Evolutionary conservation across 2,888 invertebrate species (phyloP).

Genomic region (Odontothrips loti): DNA sequence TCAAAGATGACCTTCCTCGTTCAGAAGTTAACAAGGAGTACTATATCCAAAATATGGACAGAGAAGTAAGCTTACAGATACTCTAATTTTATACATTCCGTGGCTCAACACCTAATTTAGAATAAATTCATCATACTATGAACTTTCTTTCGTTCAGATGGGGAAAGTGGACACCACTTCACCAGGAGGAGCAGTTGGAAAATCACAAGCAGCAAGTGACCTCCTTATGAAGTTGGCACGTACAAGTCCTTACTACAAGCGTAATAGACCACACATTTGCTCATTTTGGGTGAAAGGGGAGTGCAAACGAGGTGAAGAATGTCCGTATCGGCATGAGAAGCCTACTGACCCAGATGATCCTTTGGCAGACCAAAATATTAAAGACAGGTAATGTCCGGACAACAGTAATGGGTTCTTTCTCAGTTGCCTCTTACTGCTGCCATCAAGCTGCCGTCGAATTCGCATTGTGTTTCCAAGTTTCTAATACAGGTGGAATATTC

Average conservation of each 20-base stretch:
- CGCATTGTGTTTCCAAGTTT: background rate
- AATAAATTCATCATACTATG: background rate
- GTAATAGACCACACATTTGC: slow-evolving; percentile 92
- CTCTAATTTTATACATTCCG: background rate
- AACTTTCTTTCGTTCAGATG: slow-evolving; percentile 36
- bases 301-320: slow-evolving; percentile 92
- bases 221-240: slow-evolving; percentile 81
- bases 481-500: background rate
- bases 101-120: background rate
- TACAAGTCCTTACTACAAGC: slow-evolving; percentile 90
- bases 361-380: slow-evolving; percentile 91
- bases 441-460: background rate
- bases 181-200: slow-evolving; percentile 59
- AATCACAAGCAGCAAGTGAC: slow-evolving; percentile 74
- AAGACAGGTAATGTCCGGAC: slow-evolving; percentile 59
- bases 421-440: background rate
- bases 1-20: slow-evolving; percentile 85
- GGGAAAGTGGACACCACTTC: slow-evolving; percentile 40
- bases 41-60: slow-evolving; percentile 87
- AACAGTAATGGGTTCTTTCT: background rate
- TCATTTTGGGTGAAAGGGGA: slow-evolving; percentile 99
- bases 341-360: slow-evolving; percentile 97
- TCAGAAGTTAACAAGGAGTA: slow-evolving; percentile 94
- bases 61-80: slow-evolving; percentile 55
- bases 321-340: slow-evolving; percentile 93